Evolutionary conservation across 2,797 vertebrate genomes (phyloP).

Genomic region (Lepilemur ruficaudatus): DNA sequence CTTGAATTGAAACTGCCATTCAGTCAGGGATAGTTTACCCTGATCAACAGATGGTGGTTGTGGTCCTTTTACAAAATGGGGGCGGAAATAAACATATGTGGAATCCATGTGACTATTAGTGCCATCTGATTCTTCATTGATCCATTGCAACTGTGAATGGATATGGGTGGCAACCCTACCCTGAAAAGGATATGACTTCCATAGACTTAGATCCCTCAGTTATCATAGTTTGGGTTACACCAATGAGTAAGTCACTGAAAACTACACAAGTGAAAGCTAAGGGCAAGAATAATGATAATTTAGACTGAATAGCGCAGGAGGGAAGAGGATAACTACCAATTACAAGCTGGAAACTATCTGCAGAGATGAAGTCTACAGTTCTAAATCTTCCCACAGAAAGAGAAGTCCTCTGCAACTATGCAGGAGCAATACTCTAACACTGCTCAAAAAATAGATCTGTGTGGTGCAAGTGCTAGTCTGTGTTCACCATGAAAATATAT

Average conservation of each 20-base stretch:
- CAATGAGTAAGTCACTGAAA: neutral
- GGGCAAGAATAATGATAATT: neutral
- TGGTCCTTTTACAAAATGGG: neutral
- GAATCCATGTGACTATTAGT: neutral
- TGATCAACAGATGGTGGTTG: neutral
- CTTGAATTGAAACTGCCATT: neutral
- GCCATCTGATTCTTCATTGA: neutral
- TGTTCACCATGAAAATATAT: neutral
- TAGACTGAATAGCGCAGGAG: too few species aligned
- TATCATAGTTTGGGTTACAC: neutral
- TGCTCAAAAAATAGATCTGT: neutral
- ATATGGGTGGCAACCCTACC: too few species aligned
- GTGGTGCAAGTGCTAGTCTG: neutral
- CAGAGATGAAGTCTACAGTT: neutral
- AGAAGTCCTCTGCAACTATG: neutral
- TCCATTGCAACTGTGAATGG: neutral
- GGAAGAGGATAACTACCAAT: rapidly evolving
- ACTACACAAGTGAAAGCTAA: neutral
- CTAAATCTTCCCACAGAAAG: neutral
- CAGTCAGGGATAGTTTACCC: neutral
- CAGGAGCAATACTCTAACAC: neutral
- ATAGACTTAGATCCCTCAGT: neutral
- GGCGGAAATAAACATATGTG: neutral
- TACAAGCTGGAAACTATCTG: neutral
- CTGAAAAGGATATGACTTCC: neutral